phyloP scores from a whole-genome alignment of 2,888 invertebrate species.

The Agrotis exclamationis region DNA sequence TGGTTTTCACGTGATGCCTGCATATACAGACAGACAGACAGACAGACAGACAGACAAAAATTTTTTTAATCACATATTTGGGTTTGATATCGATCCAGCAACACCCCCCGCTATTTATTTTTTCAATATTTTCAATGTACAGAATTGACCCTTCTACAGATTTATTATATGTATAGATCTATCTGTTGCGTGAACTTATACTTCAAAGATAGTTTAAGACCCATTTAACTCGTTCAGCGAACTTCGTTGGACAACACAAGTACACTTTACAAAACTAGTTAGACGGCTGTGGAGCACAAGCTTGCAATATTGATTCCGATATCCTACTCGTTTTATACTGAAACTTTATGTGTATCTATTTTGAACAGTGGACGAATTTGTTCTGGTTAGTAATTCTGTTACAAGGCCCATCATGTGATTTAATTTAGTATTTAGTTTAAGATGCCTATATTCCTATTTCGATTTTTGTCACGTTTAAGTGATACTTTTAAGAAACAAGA shows the following conservation, averaged over 20 bases:
- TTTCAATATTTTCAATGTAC: too few relatives aligned
- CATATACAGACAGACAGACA: too few relatives aligned
- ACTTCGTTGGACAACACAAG: conserved; percentile 56
- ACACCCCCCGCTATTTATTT: too few relatives aligned
- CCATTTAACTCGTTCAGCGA: conserved; percentile 52
- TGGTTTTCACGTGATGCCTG: too few relatives aligned
- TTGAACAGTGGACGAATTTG: conserved; percentile 23
- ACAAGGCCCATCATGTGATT: not conserved
- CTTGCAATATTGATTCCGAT: conserved; percentile 60
- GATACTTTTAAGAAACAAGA: too few relatives aligned
- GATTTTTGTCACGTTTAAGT: not conserved
- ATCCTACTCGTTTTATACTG: conserved; percentile 39
- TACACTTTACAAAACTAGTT: conserved; percentile 59
- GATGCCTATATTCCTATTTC: not conserved
- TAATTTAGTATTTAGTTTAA: not conserved
- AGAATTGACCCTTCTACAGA: too few relatives aligned
- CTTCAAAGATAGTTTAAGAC: conserved; percentile 48
- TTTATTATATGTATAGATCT: too few relatives aligned
- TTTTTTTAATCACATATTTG: too few relatives aligned
- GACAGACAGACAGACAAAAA: too few relatives aligned
- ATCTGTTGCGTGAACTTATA: conserved; percentile 51
- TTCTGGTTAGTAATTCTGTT: conserved; percentile 19
- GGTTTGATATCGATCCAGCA: too few relatives aligned
- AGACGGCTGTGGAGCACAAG: conserved; percentile 44
- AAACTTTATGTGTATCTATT: conserved; percentile 29